These are phyloP conservation scores for Sakesphorus luctuosus DNA, from an alignment of 2,113 vertebrate species.

Conservation along the genomic window DNA sequence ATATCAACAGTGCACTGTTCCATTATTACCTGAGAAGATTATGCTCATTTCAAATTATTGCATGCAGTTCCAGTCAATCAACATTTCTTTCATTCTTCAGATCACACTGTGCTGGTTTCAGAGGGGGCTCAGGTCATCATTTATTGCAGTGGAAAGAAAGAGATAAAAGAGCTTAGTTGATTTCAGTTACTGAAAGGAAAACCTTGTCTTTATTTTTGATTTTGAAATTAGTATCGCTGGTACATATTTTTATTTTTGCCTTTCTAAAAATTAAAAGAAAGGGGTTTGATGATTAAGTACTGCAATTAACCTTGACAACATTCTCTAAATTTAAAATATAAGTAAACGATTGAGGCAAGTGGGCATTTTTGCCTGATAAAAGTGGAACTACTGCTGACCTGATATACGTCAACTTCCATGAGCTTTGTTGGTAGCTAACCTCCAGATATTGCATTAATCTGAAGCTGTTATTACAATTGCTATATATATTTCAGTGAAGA, in stretches of 20 bases:
- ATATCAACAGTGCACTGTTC: background rate
- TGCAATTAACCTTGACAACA: background rate
- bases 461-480: conserved; percentile 39
- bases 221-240: background rate
- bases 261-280: background rate
- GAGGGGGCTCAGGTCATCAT: background rate
- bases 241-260: background rate
- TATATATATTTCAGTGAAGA: conserved; percentile 48
- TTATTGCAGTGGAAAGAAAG: background rate
- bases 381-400: conserved; percentile 7
- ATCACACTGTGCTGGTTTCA: conserved; percentile 24
- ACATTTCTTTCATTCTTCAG: conserved; percentile 36
- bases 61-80: conserved; percentile 34
- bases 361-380: background rate
- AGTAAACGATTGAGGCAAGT: conserved; percentile 25
- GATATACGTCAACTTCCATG: background rate
- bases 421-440: conserved; percentile 27
- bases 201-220: background rate
- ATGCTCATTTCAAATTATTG: conserved; percentile 46
- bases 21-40: conserved; percentile 1
- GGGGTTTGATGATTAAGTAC: background rate
- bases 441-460: conserved; percentile 39
- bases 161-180: background rate
- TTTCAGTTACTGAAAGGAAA: conserved; percentile 40
- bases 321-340: background rate